Evolutionary conservation across 2,888 invertebrate species (phyloP), one percentile per base, ranked within the genome.

Genomic region (Oscheius sp.): DNA sequence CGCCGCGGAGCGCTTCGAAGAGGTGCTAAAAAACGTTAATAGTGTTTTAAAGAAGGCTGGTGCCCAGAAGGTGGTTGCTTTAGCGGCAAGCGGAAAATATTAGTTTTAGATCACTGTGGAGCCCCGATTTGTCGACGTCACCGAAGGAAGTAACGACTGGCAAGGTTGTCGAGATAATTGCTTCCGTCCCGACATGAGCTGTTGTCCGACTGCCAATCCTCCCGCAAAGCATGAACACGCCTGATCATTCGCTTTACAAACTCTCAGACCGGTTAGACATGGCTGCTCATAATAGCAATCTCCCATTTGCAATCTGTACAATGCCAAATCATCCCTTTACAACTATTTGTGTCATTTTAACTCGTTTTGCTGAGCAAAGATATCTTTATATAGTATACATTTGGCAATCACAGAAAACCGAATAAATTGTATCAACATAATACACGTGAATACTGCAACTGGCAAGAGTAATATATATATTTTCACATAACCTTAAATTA

Each of bases 71-170:
- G 74, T 74, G 7, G 2, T 35, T 21, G 29, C 2, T 13, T 59
- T 7, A 33, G 32, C 13, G 4, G 59, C 59, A 13, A 7, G 5
- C 5, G 21, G 7, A 32, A 33, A 70, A 13, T 57, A 4, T 37
- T 57, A n/a, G 33, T 59, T 55, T 57, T 13, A 74, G 74, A 57
- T 74, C 33, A 37, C 57, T 33, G 51, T 74, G n/a, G 74, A 74
- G 74, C 74, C 74, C 11, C 42, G 57, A 11, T 74, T 74, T 48
- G 58, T 58, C 58, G 74, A 74, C 47, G 74, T 59, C 66, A 66
- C 57, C 10, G 74, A 74, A 32, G 53, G 35, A 21, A 62, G 47
- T 29, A 55, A 55, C 5, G 48, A 51, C 35, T 73, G 73, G 73
- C 21, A 48, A 1, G 73, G 73, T 3, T 73, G 73, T 55, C 35